Percentiles rank a stretch among this genome's conserved stretches.
Evolutionary conservation across 2,888 invertebrate genomes (phyloP).

Genomic region (Drosophila demipolita): DNA sequence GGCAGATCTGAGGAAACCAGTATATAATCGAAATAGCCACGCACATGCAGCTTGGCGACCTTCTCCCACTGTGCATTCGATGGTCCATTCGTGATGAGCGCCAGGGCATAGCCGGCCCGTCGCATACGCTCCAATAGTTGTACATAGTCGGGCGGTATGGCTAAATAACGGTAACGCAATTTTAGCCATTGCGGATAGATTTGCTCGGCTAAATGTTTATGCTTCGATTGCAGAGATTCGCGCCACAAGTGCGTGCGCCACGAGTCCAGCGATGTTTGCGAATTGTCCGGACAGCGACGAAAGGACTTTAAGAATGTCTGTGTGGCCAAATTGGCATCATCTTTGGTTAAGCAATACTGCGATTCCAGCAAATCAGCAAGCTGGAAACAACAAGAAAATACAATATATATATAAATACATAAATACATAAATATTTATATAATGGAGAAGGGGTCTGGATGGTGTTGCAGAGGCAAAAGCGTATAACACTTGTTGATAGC

Average conservation of each 20-base stretch:
- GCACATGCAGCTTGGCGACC: slow-evolving; percentile 89
- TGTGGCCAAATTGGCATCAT: slow-evolving; percentile 88
- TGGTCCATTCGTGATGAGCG: slow-evolving; percentile 94
- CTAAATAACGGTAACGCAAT: slow-evolving; percentile 91
- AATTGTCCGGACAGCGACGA: slow-evolving; percentile 92
- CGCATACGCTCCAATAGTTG: slow-evolving; percentile 89
- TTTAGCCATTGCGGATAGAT: slow-evolving; percentile 92
- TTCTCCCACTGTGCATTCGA: slow-evolving; percentile 96
- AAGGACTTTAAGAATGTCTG: slow-evolving; percentile 90
- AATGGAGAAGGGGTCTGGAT: neutral
- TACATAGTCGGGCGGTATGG: slow-evolving; percentile 89
- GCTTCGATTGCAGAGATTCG: slow-evolving; percentile 90
- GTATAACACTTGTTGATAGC: slow-evolving; percentile 17
- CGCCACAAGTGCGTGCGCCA: slow-evolving; percentile 93
- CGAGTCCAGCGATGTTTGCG: slow-evolving; percentile 89
- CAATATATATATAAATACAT: neutral
- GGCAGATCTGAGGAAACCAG: slow-evolving; percentile 93
- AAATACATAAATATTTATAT: neutral
- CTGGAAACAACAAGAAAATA: slow-evolving; percentile 50
- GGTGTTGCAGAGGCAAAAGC: neutral
- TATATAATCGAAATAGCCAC: slow-evolving; percentile 91
- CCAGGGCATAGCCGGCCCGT: slow-evolving; percentile 89
- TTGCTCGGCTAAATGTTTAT: slow-evolving; percentile 90
- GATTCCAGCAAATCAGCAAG: slow-evolving; percentile 85
- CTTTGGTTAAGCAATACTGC: slow-evolving; percentile 89